Evolutionary conservation across 2,888 invertebrate genomes (phyloP).

Genomic region (Alcis repandata): DNA sequence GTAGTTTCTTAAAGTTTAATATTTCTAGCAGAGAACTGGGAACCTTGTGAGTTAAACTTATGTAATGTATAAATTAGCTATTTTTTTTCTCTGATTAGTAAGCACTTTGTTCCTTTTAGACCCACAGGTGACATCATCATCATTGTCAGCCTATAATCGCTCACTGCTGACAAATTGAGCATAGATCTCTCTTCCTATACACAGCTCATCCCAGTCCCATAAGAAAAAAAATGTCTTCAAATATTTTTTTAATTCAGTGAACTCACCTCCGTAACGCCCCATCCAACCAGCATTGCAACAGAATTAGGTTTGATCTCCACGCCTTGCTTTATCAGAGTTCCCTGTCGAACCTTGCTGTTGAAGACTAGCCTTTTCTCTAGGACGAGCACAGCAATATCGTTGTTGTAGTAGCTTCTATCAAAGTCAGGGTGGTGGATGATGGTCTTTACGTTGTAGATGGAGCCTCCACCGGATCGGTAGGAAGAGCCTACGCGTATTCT

Average conservation of each 20-base stretch:
- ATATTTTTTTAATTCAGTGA: too few species aligned
- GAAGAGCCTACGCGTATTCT: slow-evolving; percentile 76
- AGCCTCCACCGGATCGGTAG: slow-evolving; percentile 70
- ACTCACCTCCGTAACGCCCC: slow-evolving; percentile 75
- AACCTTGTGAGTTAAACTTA: too few species aligned
- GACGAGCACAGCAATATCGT: slow-evolving; percentile 74
- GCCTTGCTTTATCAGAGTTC: slow-evolving; percentile 70
- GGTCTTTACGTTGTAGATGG: slow-evolving; percentile 67
- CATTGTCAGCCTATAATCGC: too few species aligned
- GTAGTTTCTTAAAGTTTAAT: too few species aligned
- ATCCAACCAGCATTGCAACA: slow-evolving; percentile 70
- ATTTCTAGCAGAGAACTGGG: too few species aligned
- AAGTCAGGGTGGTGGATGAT: slow-evolving; percentile 71
- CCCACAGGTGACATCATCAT: too few species aligned
- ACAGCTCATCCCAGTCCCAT: background rate
- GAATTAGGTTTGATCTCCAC: slow-evolving; percentile 68
- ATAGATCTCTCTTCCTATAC: too few species aligned
- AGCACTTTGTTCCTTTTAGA: too few species aligned
- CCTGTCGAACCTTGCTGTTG: slow-evolving; percentile 68
- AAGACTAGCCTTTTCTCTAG: slow-evolving; percentile 64
- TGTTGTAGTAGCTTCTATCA: slow-evolving; percentile 70
- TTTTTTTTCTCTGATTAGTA: too few species aligned
- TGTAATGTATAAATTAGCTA: too few species aligned
- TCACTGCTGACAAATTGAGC: too few species aligned
- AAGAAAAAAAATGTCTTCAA: background rate